Evolutionary conservation across 2,888 invertebrate species (phyloP).

Genomic region (Unio pictorum): DNA sequence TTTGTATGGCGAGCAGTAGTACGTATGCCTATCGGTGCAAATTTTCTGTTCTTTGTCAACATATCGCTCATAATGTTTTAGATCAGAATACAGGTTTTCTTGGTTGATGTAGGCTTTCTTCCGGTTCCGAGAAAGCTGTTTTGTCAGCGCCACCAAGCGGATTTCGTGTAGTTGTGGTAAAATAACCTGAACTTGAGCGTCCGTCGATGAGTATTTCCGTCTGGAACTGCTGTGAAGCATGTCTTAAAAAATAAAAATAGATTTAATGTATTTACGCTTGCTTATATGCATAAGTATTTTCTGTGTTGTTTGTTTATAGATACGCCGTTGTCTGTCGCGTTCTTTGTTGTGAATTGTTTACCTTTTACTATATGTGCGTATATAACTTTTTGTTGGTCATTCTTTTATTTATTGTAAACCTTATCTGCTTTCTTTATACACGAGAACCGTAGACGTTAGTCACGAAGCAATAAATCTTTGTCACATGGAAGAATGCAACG

Average conservation of each 20-base stretch:
- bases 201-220: conserved; percentile 31
- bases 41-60: conserved; percentile 34
- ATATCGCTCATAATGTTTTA: conserved; percentile 21
- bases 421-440: no score
- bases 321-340: no score
- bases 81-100: conserved; percentile 35
- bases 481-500: no score
- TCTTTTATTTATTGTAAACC: no score
- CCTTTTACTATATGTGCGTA: no score
- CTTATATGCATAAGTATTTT: no score
- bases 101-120: conserved; percentile 37
- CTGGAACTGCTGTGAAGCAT: conserved; percentile 33
- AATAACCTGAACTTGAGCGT: conserved; percentile 33
- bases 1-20: conserved; percentile 31
- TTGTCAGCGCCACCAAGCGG: conserved; percentile 35
- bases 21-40: conserved; percentile 22
- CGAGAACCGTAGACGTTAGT: no score
- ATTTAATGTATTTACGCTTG: no score
- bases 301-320: no score
- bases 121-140: conserved; percentile 35
- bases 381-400: no score
- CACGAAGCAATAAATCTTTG: no score
- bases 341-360: no score
- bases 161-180: conserved; percentile 42
- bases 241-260: not conserved